Percentiles rank a stretch among this genome's conserved stretches.
Evolutionary conservation across 2,797 vertebrate genomes (phyloP).

Genomic region (Tapirus indicus): DNA sequence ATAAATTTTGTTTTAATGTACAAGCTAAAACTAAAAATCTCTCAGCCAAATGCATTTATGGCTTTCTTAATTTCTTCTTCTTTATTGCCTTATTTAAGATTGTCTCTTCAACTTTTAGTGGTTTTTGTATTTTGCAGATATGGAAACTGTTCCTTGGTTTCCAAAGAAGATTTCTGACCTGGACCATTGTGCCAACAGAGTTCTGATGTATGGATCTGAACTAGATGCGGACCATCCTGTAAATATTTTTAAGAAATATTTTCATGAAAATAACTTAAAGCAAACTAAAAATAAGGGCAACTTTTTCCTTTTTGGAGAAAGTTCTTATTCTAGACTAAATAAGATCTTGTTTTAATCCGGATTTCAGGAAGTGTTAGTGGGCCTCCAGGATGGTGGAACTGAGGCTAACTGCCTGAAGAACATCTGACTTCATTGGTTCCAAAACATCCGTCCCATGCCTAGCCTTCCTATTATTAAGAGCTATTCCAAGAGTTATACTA

Average conservation of each 20-base stretch:
- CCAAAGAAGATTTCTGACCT: constrained; percentile 98
- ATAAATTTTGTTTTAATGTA: neutral
- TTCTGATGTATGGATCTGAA: constrained; percentile 98
- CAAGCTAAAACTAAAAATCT: constrained; percentile 21
- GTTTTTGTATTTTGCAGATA: constrained; percentile 87
- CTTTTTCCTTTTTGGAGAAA: neutral
- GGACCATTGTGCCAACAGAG: constrained; percentile 97
- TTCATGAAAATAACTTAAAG: neutral
- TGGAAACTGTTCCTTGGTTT: constrained; percentile 96
- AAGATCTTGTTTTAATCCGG: neutral
- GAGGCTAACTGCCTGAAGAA: neutral
- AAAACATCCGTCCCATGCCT: neutral
- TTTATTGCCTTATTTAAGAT: constrained; percentile 43
- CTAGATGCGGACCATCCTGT: constrained; percentile 98
- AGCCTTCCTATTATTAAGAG: neutral
- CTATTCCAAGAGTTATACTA: neutral
- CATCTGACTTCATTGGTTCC: neutral
- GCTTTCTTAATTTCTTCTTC: constrained; percentile 42
- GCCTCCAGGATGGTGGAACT: neutral
- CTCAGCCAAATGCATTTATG: neutral
- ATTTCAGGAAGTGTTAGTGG: neutral
- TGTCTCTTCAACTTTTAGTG: constrained; percentile 36
- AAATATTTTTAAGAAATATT: constrained; percentile 75
- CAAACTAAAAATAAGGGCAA: constrained; percentile 6
- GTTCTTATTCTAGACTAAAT: neutral